Base-by-base conservation (phyloP, 2,888 invertebrate genomes). In the Dynastes tityus region DNA sequence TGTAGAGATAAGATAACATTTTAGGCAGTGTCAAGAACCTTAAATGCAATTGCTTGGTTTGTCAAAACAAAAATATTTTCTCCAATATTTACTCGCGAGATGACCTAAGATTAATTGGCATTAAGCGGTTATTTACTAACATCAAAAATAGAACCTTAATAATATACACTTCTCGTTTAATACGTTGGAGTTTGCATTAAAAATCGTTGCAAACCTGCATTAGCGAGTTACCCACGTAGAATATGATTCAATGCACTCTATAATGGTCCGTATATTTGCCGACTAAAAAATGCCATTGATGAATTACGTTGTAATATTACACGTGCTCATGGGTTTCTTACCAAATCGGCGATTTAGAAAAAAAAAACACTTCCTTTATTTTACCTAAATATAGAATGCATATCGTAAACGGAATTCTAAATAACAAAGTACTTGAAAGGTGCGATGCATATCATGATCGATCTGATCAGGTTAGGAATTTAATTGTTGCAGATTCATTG, bases 21-120 rank as follows among this genome's bases (percentile, higher is more conserved):
- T 68, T 68, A 16, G 49, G 49, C 68, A 68, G 49, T 68, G 68
- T 68, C 68, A 49, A 49, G 68, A 68, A 68, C 49, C 68, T 49
- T 49, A 49, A 68, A 22, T 68, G 68, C 68, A 68, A 16, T 55
- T 16, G 13, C 13, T 16, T 22, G 27, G 68, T 22, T 51, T 8
- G 51, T 29, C 61, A 61, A 61, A 61, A 61, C 61, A 53, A 16
- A 53, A 53, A 53, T 53, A 16, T 53, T 29, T 61, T 61, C 61
- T 61, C 29, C 3, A 61, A 11, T 61, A 61, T 61, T 61, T 61
- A 27, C 22, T 61, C 29, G 61, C 61, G 6, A 11, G 27, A 61
- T 22, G 11, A 61, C 61, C 11, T 29, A 29, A 61, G 61, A 61
- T 61, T 29, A 22, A 61, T 61, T 61, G 11, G 61, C 22, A 61